These are phyloP conservation scores for Opisthocomus hoazin DNA, from an alignment of 2,113 vertebrate genomes.

Conservation along the genomic window DNA sequence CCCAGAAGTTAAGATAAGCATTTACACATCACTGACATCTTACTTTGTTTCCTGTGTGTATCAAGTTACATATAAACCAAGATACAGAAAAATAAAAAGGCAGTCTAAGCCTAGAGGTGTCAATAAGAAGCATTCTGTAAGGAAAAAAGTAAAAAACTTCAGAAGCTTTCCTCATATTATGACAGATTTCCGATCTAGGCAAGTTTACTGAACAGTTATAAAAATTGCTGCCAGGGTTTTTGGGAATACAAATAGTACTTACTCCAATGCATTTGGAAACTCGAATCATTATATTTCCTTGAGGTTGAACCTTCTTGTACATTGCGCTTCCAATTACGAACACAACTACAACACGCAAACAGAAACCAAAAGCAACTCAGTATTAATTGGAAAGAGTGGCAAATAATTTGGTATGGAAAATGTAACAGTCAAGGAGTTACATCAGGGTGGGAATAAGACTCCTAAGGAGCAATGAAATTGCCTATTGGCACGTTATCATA, in stretches of 20 bases:
- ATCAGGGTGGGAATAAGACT: neutral
- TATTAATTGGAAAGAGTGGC: neutral
- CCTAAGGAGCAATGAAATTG: neutral
- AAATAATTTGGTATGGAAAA: neutral
- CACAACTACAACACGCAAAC: slow-evolving; percentile 74
- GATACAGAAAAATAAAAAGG: neutral
- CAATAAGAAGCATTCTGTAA: neutral
- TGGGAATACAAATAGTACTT: slow-evolving; percentile 60
- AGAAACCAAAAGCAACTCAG: neutral
- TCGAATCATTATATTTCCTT: slow-evolving; percentile 87
- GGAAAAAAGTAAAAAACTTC: neutral
- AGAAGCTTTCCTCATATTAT: neutral
- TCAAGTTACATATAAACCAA: neutral
- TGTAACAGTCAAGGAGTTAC: neutral
- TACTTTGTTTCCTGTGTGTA: neutral
- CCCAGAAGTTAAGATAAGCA: neutral
- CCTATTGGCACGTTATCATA: neutral
- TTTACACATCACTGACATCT: neutral
- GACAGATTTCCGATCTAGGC: neutral
- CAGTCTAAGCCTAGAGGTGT: neutral
- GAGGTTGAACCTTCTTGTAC: slow-evolving; percentile 88
- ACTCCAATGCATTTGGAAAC: slow-evolving; percentile 88
- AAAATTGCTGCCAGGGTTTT: neutral
- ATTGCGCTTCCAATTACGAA: slow-evolving; percentile 85
- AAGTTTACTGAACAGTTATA: neutral